Base-by-base conservation (phyloP, 1,140 invertebrate genomes). In the Homalodisca vitripennis region DNA sequence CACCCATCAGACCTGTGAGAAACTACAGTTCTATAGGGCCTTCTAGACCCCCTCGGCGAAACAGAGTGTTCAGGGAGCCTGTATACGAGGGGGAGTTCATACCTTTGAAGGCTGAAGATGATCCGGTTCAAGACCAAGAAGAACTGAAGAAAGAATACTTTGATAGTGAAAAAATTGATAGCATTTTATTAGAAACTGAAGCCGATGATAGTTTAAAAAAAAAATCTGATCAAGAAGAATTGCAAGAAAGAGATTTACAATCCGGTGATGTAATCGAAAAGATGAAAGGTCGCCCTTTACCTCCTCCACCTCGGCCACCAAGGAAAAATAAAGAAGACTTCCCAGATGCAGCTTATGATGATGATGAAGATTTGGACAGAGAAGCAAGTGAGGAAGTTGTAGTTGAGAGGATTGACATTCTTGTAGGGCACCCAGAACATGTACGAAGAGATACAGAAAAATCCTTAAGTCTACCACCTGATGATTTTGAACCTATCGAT, bases 251-350 rank as follows among this genome's bases (percentile, higher is more conserved):
- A 77, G 81, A 89, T 74, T 76, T 91, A 32, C 84, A 87, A 63
- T 90, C 88, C 20, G 89, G 87, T 14, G 86, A 88, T 67, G 82
- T 91, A 12, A 82, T 92, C 0, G 87, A 85, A 73, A 92, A 89
- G 80, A 92, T 93, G 84, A 91, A 91, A 79, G 85, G 87, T 68
- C 83, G 92, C 70, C 92, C 92, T 0, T 76, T 93, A 67, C 91
- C 92, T n/a, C 86, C 92, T 12, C 91, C 92, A 0, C 91, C 92
- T 3, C 80, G 90, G 57, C 91, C 92, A 41, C 90, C 90, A 0
- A 81, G 90, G 75, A 78, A 81, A 78, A 77, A 79, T 73, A 82
- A 74, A 68, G 72, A 76, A 17, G 41, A 66, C 32, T n/a, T n/a
- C n/a, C 62, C 46, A 13, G 31, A 46, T 2, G 20, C 26, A n/a